Evolutionary conservation across 2,113 vertebrate genomes (phyloP).

Genomic region (Onychostoma macrolepis): DNA sequence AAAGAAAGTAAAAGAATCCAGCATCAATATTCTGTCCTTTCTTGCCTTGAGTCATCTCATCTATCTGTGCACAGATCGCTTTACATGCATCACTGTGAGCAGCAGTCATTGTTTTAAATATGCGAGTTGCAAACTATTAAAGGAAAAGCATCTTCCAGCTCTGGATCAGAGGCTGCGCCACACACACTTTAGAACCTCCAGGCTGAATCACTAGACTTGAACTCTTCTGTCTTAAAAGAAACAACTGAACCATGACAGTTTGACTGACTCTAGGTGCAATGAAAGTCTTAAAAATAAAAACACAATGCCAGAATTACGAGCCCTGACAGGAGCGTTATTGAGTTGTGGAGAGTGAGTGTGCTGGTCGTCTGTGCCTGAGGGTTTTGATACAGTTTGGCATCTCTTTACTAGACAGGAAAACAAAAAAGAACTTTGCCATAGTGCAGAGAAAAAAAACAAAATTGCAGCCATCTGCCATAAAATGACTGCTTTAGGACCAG

Average conservation of each 20-base stretch:
- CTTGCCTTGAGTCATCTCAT: not conserved
- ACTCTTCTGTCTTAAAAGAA: not conserved
- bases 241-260: conserved; percentile 6
- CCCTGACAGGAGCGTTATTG: not conserved
- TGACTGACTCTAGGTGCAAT: conserved; percentile 1
- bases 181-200: not conserved
- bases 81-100: not conserved
- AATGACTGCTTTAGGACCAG: not conserved
- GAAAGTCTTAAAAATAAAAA: conserved; percentile 17
- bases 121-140: not conserved
- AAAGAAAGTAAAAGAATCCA: not conserved
- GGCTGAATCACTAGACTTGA: not conserved
- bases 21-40: not conserved
- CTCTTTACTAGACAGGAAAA: not conserved
- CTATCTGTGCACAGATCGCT: not conserved
- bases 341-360: not conserved
- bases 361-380: not conserved
- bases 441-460: not conserved
- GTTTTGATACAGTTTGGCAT: not conserved
- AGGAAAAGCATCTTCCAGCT: not conserved
- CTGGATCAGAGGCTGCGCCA: not conserved
- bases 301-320: not conserved
- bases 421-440: not conserved
- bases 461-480: not conserved
- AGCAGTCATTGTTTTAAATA: not conserved